phyloP scores from a whole-genome alignment of 2,888 invertebrate genomes.

The Ormyrus thymus region DNA sequence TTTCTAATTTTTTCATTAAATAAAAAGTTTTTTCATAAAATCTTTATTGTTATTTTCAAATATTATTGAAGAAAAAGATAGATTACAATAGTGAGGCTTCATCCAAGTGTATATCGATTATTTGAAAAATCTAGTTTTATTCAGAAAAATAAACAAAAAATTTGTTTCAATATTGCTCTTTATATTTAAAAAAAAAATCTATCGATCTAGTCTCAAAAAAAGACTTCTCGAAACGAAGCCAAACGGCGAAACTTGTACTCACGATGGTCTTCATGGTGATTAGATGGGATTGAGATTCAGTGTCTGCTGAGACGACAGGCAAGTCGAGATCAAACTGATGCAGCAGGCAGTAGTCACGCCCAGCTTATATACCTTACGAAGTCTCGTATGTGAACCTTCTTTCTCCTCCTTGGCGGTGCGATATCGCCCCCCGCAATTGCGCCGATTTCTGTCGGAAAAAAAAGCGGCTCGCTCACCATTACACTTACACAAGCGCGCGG shows the following conservation, averaged over 20 bases:
- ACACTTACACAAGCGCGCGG: not conserved
- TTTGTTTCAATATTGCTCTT: too few relatives aligned
- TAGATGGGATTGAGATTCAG: not conserved
- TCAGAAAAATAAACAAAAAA: too few relatives aligned
- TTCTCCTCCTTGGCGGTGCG: slow-evolving; percentile 24
- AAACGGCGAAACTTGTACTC: slow-evolving; percentile 12
- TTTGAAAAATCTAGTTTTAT: too few relatives aligned
- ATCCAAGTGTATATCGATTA: too few relatives aligned
- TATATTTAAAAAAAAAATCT: too few relatives aligned
- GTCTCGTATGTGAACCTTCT: slow-evolving; percentile 24
- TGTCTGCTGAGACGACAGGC: slow-evolving; percentile 13
- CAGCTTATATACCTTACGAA: slow-evolving; percentile 51
- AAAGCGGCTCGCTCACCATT: not conserved
- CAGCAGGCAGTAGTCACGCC: slow-evolving; percentile 32
- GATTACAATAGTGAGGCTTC: too few relatives aligned
- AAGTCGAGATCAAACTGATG: slow-evolving; percentile 52
- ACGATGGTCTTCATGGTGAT: slow-evolving; percentile 52
- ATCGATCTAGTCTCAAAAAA: too few relatives aligned
- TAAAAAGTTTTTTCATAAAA: too few relatives aligned
- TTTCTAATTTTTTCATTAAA: too few relatives aligned
- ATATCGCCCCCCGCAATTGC: slow-evolving; percentile 37
- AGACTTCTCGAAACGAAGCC: too few relatives aligned
- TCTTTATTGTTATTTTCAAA: too few relatives aligned
- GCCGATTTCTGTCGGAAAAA: slow-evolving; percentile 35
- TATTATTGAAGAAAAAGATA: too few relatives aligned